Conservation (phyloP, 2,113 vertebrate species). For the Cettia cetti region DNA sequence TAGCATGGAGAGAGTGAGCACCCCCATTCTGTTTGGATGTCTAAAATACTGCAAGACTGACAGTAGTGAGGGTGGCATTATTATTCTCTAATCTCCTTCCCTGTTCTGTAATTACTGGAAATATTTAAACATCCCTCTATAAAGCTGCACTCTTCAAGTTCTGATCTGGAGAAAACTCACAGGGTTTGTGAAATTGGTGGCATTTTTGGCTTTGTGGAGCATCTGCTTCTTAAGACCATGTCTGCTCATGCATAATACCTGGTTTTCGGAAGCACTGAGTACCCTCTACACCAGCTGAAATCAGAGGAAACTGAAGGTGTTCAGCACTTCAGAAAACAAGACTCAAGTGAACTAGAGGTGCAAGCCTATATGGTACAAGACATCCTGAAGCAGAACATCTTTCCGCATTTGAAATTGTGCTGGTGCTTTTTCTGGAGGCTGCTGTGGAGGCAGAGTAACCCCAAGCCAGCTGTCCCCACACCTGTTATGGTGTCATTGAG, state of each 20-base stretch:
- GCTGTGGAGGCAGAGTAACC: background rate
- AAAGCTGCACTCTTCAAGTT: background rate
- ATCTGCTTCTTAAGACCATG: background rate
- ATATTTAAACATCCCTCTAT: background rate
- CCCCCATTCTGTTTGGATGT: background rate
- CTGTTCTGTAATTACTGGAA: background rate
- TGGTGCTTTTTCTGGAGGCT: background rate
- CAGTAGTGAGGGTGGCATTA: background rate
- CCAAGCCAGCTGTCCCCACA: background rate
- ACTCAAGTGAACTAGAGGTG: background rate
- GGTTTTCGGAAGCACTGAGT: background rate
- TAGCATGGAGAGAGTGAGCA: background rate
- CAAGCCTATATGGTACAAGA: fast-evolving
- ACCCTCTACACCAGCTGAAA: background rate
- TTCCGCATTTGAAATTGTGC: background rate
- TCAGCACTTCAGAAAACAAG: background rate
- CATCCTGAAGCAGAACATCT: background rate
- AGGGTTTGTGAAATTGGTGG: background rate
- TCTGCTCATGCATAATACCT: background rate
- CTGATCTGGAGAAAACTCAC: background rate
- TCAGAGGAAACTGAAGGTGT: background rate
- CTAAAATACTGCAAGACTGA: background rate
- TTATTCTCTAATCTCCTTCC: background rate
- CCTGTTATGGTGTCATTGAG: background rate
- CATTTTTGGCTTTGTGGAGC: background rate